phyloP scores from a whole-genome alignment of 2,797 vertebrate species.

The Lacerta bilineata region DNA sequence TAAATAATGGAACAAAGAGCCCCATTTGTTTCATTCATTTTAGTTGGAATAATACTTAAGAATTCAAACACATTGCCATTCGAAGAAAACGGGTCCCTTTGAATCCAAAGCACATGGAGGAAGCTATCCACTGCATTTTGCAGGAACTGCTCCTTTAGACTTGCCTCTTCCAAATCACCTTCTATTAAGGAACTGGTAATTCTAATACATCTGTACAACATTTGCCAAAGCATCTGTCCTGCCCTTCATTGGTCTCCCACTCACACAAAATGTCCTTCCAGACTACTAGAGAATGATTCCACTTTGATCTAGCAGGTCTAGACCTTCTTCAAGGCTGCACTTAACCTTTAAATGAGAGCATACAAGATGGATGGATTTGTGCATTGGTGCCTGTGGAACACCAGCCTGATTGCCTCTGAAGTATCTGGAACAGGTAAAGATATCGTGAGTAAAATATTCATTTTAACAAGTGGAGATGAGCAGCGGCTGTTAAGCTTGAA shows the following conservation, averaged over 20 bases:
- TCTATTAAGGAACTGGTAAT: not conserved
- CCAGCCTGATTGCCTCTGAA: not conserved
- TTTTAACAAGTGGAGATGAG: not conserved
- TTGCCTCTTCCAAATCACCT: not conserved
- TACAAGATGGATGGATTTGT: not conserved
- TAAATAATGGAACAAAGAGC: not conserved
- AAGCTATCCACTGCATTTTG: not conserved
- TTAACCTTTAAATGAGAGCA: not conserved
- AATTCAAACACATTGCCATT: no score
- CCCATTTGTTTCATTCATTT: no score
- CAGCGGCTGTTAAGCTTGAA: not conserved
- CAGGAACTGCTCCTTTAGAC: not conserved
- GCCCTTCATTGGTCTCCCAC: not conserved
- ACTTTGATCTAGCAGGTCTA: not conserved
- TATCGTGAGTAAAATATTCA: not conserved
- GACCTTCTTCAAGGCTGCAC: not conserved
- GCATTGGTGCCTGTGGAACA: not conserved
- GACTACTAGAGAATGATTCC: not conserved
- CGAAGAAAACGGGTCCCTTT: not conserved
- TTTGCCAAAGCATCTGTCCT: not conserved
- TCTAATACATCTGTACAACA: not conserved
- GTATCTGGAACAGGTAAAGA: not conserved
- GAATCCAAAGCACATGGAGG: not conserved
- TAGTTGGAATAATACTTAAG: no score
- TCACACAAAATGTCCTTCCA: not conserved